Conservation (phyloP, 2,888 invertebrate genomes). For the Drosophila histrio region DNA sequence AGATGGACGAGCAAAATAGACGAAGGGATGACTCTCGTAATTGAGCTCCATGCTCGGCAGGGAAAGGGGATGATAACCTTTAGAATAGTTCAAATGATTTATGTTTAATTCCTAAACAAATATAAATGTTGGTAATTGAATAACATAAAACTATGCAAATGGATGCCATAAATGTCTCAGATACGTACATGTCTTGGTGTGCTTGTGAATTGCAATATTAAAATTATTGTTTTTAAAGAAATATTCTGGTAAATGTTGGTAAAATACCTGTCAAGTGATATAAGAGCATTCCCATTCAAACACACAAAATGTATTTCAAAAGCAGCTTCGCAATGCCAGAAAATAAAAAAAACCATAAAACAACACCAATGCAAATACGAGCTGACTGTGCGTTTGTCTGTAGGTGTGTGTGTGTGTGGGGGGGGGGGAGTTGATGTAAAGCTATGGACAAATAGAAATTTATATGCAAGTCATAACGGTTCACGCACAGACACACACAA, state of each 20-base stretch:
- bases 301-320: slow-evolving; percentile 49
- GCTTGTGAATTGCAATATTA: slow-evolving; percentile 31
- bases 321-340: slow-evolving; percentile 46
- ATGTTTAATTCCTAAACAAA: slow-evolving; percentile 28
- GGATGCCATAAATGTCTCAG: slow-evolving; percentile 20
- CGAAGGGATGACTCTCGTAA: neutral
- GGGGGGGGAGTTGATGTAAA: slow-evolving; percentile 43
- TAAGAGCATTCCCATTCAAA: slow-evolving; percentile 63
- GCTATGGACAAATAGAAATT: slow-evolving; percentile 71
- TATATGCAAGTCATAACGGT: slow-evolving; percentile 74
- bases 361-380: slow-evolving; percentile 19
- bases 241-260: slow-evolving; percentile 62
- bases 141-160: slow-evolving; percentile 34
- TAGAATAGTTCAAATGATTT: slow-evolving; percentile 41
- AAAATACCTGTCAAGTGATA: slow-evolving; percentile 74
- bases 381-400: slow-evolving; percentile 16
- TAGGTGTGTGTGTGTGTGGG: slow-evolving; percentile 20
- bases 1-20: slow-evolving; percentile 6
- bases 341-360: slow-evolving; percentile 14
- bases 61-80: neutral
- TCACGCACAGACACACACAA: slow-evolving; percentile 31
- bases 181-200: slow-evolving; percentile 6
- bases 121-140: slow-evolving; percentile 45
- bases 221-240: slow-evolving; percentile 69
- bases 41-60: slow-evolving; percentile 8